Percentiles rank a stretch among this genome's conserved stretches.
Conservation (phyloP, 1,140 invertebrate genomes). For the Euglossa dilemma region DNA sequence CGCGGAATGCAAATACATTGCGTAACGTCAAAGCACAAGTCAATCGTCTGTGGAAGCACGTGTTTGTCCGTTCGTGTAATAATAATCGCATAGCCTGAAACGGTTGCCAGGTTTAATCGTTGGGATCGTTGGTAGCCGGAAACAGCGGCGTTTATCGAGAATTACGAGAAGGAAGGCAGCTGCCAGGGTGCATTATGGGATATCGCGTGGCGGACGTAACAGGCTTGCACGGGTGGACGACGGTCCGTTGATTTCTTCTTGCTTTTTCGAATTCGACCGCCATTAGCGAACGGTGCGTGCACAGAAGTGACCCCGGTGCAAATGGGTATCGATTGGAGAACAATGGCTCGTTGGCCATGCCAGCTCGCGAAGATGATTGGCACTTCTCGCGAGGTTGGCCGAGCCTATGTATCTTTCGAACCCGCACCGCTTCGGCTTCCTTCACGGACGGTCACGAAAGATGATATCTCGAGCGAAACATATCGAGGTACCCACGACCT, state of each 20-base stretch:
- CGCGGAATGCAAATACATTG: conserved; percentile 62
- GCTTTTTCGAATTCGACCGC: neutral
- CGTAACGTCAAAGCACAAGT: conserved; percentile 44
- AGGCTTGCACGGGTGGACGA: no score
- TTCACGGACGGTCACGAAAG: conserved; percentile 34
- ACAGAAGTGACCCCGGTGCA: conserved; percentile 3
- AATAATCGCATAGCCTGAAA: conserved; percentile 18
- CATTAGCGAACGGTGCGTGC: neutral
- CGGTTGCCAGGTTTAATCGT: conserved; percentile 22
- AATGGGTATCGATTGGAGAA: conserved; percentile 40
- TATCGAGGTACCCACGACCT: conserved; percentile 49
- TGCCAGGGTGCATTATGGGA: no score
- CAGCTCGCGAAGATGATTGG: conserved; percentile 37
- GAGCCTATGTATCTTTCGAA: neutral
- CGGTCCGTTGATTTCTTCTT: neutral
- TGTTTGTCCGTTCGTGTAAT: conserved; percentile 4
- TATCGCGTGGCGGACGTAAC: neutral
- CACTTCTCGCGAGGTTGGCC: conserved; percentile 28
- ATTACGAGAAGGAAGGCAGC: neutral
- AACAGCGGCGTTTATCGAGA: neutral
- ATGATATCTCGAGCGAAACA: conserved; percentile 43
- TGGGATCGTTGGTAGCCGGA: conserved; percentile 1
- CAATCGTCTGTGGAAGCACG: conserved; percentile 53
- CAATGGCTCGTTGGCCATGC: conserved; percentile 38
- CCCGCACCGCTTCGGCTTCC: neutral